Percentiles rank a stretch among this genome's conserved stretches.
Evolutionary conservation across 2,888 invertebrate species (phyloP).

Genomic region (Kryphioiulus occultus): DNA sequence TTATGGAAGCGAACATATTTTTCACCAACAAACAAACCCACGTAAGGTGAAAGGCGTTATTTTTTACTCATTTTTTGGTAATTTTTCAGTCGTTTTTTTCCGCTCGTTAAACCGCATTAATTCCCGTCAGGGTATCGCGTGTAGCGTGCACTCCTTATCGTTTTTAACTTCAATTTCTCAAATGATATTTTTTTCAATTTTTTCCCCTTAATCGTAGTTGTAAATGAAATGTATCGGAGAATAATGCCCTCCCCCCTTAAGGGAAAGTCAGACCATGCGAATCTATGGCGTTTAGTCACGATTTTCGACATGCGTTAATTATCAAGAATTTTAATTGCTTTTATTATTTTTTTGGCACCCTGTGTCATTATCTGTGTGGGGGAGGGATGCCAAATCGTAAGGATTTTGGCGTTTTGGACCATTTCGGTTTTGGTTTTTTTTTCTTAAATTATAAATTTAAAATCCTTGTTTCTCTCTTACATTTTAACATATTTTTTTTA

Average conservation of each 20-base stretch:
- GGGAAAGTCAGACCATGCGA: background rate
- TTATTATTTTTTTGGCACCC: background rate
- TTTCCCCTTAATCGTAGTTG: background rate
- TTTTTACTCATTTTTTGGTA: background rate
- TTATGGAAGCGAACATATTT: constrained; percentile 1
- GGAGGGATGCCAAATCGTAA: no score
- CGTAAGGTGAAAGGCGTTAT: background rate
- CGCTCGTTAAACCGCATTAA: background rate
- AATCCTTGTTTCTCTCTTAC: no score
- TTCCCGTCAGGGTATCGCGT: background rate
- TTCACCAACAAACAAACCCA: background rate
- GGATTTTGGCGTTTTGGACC: no score
- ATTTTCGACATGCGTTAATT: no score
- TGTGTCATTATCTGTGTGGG: no score
- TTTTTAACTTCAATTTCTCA: background rate
- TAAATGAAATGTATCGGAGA: no score
- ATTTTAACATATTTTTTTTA: no score
- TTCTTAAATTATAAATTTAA: no score
- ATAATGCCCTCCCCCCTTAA: background rate
- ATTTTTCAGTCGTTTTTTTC: no score
- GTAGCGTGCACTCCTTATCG: background rate
- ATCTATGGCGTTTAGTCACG: constrained; percentile 6
- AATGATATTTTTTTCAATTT: background rate
- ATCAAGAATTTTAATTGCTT: background rate
- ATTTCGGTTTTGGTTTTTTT: no score